Percentiles rank a stretch among this genome's conserved stretches.
Evolutionary conservation across 2,797 vertebrate genomes (phyloP).

Genomic region (Protosalanx chinensis): DNA sequence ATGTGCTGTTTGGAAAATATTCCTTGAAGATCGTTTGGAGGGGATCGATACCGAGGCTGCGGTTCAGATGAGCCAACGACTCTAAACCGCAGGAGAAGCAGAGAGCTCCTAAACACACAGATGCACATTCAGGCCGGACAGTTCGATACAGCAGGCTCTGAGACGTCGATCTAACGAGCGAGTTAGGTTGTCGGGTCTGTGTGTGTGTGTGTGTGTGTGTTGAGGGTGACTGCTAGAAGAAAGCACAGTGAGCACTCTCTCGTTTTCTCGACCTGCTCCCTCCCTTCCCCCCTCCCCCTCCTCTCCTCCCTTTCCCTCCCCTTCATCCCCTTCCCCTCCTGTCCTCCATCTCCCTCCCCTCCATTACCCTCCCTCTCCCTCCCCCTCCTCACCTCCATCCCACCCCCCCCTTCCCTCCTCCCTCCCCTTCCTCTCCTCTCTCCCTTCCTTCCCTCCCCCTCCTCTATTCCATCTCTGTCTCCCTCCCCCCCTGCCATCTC

Average conservation of each 20-base stretch:
- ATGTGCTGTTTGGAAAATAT: background rate
- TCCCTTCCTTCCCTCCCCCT: too few relatives aligned
- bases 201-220: too few relatives aligned
- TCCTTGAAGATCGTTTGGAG: background rate
- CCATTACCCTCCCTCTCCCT: background rate
- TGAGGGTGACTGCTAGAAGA: background rate
- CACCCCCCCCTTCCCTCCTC: too few relatives aligned
- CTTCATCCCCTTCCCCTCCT: background rate
- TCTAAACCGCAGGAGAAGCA: background rate
- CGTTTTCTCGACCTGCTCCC: background rate
- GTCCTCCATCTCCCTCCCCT: background rate
- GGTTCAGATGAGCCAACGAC: conserved; percentile 1
- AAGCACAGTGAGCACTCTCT: background rate
- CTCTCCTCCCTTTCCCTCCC: background rate
- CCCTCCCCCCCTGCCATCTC: background rate
- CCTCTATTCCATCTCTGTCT: background rate
- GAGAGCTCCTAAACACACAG: background rate
- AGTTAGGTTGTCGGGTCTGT: too few relatives aligned
- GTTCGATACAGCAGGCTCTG: too few relatives aligned
- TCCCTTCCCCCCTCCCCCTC: background rate
- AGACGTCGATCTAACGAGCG: background rate
- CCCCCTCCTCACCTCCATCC: background rate
- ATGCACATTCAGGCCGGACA: background rate
- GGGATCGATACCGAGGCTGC: conserved; percentile 12
- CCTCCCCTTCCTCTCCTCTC: background rate